phyloP scores from a whole-genome alignment of 1,140 invertebrate species.

The Sminthurides bifidus region DNA sequence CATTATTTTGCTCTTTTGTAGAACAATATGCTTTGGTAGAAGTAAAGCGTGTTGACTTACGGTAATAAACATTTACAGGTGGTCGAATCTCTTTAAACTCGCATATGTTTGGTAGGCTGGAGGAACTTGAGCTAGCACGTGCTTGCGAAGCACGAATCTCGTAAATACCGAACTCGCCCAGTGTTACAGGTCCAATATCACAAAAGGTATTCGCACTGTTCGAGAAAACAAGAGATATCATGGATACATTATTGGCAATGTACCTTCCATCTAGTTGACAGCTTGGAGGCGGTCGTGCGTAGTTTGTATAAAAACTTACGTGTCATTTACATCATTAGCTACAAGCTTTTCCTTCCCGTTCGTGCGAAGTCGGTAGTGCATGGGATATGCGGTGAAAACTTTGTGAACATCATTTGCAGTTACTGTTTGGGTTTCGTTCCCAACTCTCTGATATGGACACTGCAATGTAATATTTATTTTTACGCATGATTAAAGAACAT shows the following conservation, averaged over 20 bases:
- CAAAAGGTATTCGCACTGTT: slow-evolving; percentile 14
- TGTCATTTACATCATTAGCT: slow-evolving; percentile 8
- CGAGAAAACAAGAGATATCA: not conserved
- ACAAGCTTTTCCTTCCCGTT: not conserved
- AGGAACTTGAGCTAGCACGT: not conserved
- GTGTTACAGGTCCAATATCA: slow-evolving; percentile 10
- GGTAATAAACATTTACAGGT: slow-evolving; percentile 29
- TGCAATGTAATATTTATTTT: too few relatives aligned
- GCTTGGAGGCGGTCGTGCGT: not conserved
- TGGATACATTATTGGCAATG: not conserved
- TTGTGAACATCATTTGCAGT: not conserved
- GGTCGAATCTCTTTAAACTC: slow-evolving; percentile 3
- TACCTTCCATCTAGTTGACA: not conserved
- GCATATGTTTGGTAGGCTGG: slow-evolving; percentile 4
- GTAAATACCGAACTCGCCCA: slow-evolving; percentile 30
- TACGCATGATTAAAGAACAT: too few relatives aligned
- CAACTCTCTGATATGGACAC: slow-evolving; percentile 13
- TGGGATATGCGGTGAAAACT: slow-evolving; percentile 20
- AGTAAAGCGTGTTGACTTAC: slow-evolving; percentile 11
- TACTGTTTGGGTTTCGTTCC: not conserved
- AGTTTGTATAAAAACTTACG: not conserved
- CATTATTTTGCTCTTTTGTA: not conserved
- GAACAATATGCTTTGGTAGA: not conserved
- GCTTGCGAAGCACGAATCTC: not conserved
- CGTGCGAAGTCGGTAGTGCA: slow-evolving; percentile 20